phyloP scores from a whole-genome alignment of 2,888 invertebrate genomes.

The Mythimna lalbum region DNA sequence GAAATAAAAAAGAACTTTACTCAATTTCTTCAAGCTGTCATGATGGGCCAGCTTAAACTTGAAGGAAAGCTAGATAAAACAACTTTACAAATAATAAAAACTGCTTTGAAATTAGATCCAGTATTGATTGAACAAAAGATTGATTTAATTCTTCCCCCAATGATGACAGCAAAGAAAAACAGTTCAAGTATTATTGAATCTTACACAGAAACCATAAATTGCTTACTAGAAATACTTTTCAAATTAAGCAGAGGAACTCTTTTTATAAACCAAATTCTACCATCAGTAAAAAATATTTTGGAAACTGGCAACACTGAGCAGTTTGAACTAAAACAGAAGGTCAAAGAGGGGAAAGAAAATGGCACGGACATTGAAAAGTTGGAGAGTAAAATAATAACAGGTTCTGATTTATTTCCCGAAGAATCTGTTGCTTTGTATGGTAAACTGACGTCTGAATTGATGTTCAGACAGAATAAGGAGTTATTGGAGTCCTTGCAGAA shows the following conservation, averaged over 20 bases:
- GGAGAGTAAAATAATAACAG: constrained; percentile 78
- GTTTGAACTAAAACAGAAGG: constrained; percentile 75
- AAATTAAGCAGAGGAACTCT: constrained; percentile 83
- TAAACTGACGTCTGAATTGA: constrained; percentile 82
- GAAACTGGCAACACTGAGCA: constrained; percentile 82
- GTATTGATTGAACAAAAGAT: constrained; percentile 83
- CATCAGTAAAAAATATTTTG: constrained; percentile 77
- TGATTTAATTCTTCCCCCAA: constrained; percentile 78
- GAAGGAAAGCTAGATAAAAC: constrained; percentile 81
- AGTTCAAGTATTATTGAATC: constrained; percentile 68
- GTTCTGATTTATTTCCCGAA: constrained; percentile 80
- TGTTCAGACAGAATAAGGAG: constrained; percentile 87
- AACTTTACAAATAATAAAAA: constrained; percentile 81
- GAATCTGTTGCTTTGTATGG: constrained; percentile 83
- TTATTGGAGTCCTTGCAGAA: constrained; percentile 80
- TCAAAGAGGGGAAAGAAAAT: constrained; percentile 66
- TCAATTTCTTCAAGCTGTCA: constrained; percentile 80
- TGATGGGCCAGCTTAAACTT: constrained; percentile 82
- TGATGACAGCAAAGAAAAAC: constrained; percentile 82
- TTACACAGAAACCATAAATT: constrained; percentile 82
- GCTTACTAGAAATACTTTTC: constrained; percentile 82
- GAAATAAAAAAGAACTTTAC: constrained; percentile 84
- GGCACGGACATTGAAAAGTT: constrained; percentile 72
- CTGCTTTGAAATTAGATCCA: constrained; percentile 84
- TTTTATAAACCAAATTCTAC: constrained; percentile 83